A percentile compares a stretch with the other conserved stretches of the same genome.
Evolutionary conservation across 1,140 invertebrate genomes (phyloP).

Genomic region (Chironomus striatipennis): DNA sequence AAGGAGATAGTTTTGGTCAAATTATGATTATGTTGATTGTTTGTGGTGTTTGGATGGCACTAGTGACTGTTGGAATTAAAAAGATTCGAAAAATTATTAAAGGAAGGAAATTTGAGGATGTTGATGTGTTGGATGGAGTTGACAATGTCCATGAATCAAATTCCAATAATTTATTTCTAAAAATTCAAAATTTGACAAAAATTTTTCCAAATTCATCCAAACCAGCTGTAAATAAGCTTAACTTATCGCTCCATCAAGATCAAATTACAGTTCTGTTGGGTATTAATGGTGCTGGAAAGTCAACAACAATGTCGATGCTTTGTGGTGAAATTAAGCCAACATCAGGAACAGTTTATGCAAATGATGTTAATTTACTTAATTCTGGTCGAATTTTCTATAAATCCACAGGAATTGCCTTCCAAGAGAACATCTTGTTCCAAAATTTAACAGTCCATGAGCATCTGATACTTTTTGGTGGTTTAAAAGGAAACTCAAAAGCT

Average conservation of each 20-base stretch:
- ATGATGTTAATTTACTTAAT: constrained; percentile 55
- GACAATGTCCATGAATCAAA: neutral
- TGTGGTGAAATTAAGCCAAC: constrained; percentile 67
- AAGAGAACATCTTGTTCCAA: constrained; percentile 80
- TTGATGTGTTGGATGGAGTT: too few species aligned
- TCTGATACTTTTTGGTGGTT: constrained; percentile 68
- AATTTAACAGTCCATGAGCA: constrained; percentile 80
- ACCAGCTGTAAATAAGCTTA: constrained; percentile 51
- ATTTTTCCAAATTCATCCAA: constrained; percentile 28
- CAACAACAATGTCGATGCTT: constrained; percentile 76
- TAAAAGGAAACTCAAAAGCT: constrained; percentile 53
- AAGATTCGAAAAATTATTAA: constrained; percentile 33
- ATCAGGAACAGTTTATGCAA: constrained; percentile 54
- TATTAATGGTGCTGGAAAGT: constrained; percentile 85
- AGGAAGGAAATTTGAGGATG: neutral
- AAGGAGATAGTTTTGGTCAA: constrained; percentile 53
- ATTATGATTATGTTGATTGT: constrained; percentile 53
- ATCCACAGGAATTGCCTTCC: constrained; percentile 75
- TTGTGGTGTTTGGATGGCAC: constrained; percentile 56
- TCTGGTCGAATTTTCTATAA: constrained; percentile 46
- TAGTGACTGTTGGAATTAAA: constrained; percentile 56
- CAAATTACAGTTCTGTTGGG: constrained; percentile 79
- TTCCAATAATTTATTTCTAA: constrained; percentile 28
- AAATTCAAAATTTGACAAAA: constrained; percentile 39
- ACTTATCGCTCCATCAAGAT: constrained; percentile 66